Base-by-base conservation (phyloP, 2,888 invertebrate genomes). In the Sclerodermus sp. region DNA sequence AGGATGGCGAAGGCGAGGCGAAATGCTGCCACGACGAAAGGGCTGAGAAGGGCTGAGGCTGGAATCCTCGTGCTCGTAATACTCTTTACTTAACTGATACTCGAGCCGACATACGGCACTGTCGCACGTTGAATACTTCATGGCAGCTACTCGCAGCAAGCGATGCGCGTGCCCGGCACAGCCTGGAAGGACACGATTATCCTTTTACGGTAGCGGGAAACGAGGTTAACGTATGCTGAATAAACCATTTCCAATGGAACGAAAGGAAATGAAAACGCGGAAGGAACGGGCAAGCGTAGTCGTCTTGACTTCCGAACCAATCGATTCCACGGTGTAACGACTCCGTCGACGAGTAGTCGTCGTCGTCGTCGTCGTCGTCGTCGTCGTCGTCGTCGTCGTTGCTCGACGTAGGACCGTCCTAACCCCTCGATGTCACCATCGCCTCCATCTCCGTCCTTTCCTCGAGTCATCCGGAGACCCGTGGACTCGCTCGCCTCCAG, bases 71-170 rank as follows among this genome's bases (percentile, higher is more conserved):
- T 48, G 46, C 36, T 37, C 38, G 53, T 56, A 61, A 59, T 60
- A 56, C 57, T 58, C 62, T 63, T 64, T 60, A 45, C 58, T 62
- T 58, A 63, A 51, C 53, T 53, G 52, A 51, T 45, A 42, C 49
- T 53, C 41, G 50, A 49, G 37, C 48, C 62, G 53, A 64, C 64
- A 61, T 58, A 59, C 62, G 60, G 58, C 49, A 48, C 52, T 48
- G 57, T 67, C 55, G 54, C 67, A 62, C 55, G 57, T 48, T 68
- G 68, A 67, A 68, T 68, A 66, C 60, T 71, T 71, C 53, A 68
- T 66, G 57, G 45, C 49, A 51, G 51, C 53, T 45, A 31, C 43
- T 51, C 42, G 34, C 34, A 36, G 57, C 53, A 59, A 44, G 47
- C 39, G 18, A 23, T 14, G 49, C 45, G 56, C 49, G 49, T 54